Conservation (phyloP, 2,888 invertebrate species). For the Aromia moschata region DNA sequence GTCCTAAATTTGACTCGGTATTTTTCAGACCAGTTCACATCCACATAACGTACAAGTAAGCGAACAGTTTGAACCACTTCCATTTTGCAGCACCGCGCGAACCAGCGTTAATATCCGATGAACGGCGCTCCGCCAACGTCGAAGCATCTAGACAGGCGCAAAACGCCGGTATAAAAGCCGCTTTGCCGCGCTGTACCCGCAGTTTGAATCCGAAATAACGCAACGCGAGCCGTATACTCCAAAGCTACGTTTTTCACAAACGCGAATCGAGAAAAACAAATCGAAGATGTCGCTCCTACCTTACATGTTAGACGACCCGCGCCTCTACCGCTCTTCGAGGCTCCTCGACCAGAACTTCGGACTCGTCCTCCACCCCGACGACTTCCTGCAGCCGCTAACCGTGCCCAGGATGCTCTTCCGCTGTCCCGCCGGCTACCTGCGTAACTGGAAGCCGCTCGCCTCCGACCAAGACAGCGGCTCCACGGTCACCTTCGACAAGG, state of each 20-base stretch:
- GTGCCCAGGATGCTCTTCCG: neutral
- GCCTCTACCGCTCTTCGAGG: neutral
- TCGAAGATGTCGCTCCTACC: conserved; percentile 12
- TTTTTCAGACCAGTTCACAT: too few species aligned
- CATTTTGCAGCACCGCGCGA: too few species aligned
- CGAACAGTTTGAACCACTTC: too few species aligned
- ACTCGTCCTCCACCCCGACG: neutral
- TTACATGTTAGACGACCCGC: neutral
- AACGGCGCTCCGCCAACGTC: neutral
- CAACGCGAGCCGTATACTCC: neutral
- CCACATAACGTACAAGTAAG: too few species aligned
- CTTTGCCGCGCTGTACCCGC: neutral
- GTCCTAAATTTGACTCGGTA: too few species aligned
- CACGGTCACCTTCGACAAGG: conserved; percentile 20
- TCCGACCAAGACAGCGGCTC: conserved; percentile 10
- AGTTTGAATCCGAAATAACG: neutral
- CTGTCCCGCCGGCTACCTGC: conserved; percentile 3
- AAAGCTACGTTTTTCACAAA: neutral
- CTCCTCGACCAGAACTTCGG: conserved; percentile 7
- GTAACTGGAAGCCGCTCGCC: neutral
- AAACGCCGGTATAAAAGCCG: neutral
- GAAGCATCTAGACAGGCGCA: neutral
- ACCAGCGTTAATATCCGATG: neutral
- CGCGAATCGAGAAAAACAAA: neutral
- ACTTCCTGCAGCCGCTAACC: neutral